These are phyloP conservation scores for Melanerpes formicivorus DNA, from an alignment of 2,113 vertebrate species.

Conservation along the genomic window DNA sequence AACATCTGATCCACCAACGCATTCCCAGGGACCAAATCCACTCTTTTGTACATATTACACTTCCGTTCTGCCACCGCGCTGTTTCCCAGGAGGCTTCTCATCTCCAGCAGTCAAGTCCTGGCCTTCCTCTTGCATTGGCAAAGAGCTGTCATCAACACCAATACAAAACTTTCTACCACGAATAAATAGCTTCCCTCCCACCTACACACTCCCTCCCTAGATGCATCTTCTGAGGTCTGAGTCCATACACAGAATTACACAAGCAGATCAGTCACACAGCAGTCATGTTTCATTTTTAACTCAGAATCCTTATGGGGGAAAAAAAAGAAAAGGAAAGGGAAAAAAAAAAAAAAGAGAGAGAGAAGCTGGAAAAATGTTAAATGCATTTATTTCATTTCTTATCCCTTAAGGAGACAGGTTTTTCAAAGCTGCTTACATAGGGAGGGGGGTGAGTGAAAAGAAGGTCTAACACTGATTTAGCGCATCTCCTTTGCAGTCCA, in stretches of 20 bases:
- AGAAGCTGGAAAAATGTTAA: constrained; percentile 81
- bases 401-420: constrained; percentile 81
- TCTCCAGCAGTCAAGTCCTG: constrained; percentile 23
- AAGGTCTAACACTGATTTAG: not conserved
- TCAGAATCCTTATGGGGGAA: constrained; percentile 89
- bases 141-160: constrained; percentile 81
- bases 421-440: constrained; percentile 50
- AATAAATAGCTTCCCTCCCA: constrained; percentile 77
- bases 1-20: not conserved
- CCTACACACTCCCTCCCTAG: not conserved
- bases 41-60: constrained; percentile 39
- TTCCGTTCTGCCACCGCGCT: constrained; percentile 76
- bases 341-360: constrained; percentile 85
- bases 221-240: constrained; percentile 74
- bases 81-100: constrained; percentile 76
- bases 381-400: constrained; percentile 82
- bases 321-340: constrained; percentile 56
- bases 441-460: not conserved
- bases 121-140: not conserved
- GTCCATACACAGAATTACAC: constrained; percentile 83
- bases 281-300: constrained; percentile 90
- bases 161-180: constrained; percentile 71
- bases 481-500: not conserved
- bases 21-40: not conserved
- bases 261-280: constrained; percentile 90